Percentiles rank a stretch among this genome's conserved stretches.
These are phyloP conservation scores for Andrena camellia DNA, from an alignment of 2,888 invertebrate genomes.

Conservation along the genomic window DNA sequence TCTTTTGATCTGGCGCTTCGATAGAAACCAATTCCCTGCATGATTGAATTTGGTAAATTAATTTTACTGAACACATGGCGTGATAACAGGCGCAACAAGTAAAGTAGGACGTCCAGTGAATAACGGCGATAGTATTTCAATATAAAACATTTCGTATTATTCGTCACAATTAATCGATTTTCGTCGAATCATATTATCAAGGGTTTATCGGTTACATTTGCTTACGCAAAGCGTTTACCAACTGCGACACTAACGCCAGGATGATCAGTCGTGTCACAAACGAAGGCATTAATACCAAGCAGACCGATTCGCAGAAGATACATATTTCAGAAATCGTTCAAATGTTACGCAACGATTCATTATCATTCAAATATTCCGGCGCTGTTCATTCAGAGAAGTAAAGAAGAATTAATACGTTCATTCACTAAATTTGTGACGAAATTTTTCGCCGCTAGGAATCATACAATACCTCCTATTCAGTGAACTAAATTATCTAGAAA, in stretches of 20 bases:
- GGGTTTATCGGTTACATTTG: slow-evolving; percentile 41
- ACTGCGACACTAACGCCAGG: background rate
- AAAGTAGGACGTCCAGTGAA: background rate
- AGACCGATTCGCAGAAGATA: slow-evolving; percentile 7
- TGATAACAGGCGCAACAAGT: no score
- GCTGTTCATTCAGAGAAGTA: background rate
- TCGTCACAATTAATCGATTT: slow-evolving; percentile 14
- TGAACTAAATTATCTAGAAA: no score
- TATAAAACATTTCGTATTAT: no score
- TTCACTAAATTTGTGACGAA: background rate
- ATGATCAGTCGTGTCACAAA: background rate
- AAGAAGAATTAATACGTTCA: background rate
- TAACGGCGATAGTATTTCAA: background rate
- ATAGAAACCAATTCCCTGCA: no score
- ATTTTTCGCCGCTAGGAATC: background rate
- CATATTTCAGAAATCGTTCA: background rate
- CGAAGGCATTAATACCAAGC: slow-evolving; percentile 5
- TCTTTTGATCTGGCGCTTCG: background rate
- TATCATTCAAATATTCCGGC: background rate
- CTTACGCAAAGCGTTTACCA: slow-evolving; percentile 16
- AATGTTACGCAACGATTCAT: background rate
- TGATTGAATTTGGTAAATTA: no score
- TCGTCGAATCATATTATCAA: slow-evolving; percentile 52
- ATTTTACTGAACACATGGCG: no score
- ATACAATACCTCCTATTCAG: background rate